Base-by-base conservation (phyloP, 2,113 vertebrate genomes). In the Ursus arctos region DNA sequence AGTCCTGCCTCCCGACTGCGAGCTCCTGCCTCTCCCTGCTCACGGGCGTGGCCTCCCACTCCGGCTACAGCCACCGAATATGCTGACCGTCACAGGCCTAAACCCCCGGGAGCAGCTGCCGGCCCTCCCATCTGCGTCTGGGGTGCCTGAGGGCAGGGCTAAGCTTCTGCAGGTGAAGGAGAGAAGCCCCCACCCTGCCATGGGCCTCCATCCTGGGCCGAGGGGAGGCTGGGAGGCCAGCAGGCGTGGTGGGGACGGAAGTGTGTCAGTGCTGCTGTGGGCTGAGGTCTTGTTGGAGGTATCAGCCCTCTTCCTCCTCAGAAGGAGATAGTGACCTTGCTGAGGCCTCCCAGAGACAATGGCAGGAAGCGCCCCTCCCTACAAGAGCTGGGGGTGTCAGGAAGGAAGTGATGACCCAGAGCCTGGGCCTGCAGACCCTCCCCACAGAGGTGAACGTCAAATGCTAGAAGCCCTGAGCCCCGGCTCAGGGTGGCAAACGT, bases 211-310 rank as follows among this genome's bases (percentile, higher is more conserved):
- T 36, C 16, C 77, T 43, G 72, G 40, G 47, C 49, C 0, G 14
- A 28, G 21, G 61, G n/a, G 24, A 57, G 43, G 69, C 5, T 2
- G 7, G 24, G 59, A 43, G 65, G 40, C 47, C 33, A 31, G 53
- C 24, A 7, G 0, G 0, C 40, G 69, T 5, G 0, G 47, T 11
- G 2, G 19, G 67, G 84, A 91, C 7, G 83, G 97, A 96, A 98
- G 88, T 94, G 71, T 61, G 98, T 96, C 97, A 88, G 97, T 96
- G 94, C 92, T 79, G 59, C 94, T 98, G 97, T 85, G 97, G 97
- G 98, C 98, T 96, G 95, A 98, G 98, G 97, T 83, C 97, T 97
- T 74, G 96, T 92, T 83, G 82, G 49, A 84, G 92, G 90, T 88
- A 61, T 51, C 94, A 72, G 96, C 87, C 72, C 67, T 77, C 87